These are phyloP conservation scores for pig (Sus scrofa) DNA, from an alignment of 2,113 vertebrate species.

Conservation along the genomic window DNA sequence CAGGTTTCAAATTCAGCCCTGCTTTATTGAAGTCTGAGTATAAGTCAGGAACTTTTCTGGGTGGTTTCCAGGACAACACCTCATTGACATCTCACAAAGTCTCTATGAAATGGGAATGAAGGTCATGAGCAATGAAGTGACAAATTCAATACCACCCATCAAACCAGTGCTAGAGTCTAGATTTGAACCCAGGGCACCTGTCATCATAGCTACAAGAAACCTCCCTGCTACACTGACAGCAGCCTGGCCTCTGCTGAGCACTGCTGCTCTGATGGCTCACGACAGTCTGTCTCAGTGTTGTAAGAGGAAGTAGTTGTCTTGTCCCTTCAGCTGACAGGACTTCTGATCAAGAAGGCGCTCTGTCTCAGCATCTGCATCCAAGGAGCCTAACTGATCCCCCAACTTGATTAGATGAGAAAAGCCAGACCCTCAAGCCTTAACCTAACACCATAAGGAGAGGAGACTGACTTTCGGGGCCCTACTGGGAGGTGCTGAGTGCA, in stretches of 20 bases:
- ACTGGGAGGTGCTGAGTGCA: neutral
- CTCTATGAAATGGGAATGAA: neutral
- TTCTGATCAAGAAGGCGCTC: neutral
- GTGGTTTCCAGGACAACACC: neutral
- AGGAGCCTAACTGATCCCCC: neutral
- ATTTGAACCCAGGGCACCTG: neutral
- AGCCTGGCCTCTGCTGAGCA: neutral
- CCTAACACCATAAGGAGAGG: neutral
- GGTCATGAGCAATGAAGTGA: neutral
- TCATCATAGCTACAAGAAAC: neutral
- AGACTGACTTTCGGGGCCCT: neutral
- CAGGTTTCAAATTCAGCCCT: neutral
- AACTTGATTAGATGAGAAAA: neutral
- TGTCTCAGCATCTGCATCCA: neutral
- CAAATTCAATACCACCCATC: no score
- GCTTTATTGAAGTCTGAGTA: neutral
- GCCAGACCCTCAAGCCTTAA: neutral
- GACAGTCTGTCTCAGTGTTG: no score
- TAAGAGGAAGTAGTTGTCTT: neutral
- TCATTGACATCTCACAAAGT: neutral
- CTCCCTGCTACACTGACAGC: rapidly evolving
- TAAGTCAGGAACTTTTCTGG: neutral
- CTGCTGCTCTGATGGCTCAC: neutral
- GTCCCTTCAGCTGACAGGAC: neutral
- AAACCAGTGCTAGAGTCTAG: neutral